These are phyloP conservation scores for Acrocephalus kingi DNA, from an alignment of 2,113 vertebrate species.

Conservation along the genomic window DNA sequence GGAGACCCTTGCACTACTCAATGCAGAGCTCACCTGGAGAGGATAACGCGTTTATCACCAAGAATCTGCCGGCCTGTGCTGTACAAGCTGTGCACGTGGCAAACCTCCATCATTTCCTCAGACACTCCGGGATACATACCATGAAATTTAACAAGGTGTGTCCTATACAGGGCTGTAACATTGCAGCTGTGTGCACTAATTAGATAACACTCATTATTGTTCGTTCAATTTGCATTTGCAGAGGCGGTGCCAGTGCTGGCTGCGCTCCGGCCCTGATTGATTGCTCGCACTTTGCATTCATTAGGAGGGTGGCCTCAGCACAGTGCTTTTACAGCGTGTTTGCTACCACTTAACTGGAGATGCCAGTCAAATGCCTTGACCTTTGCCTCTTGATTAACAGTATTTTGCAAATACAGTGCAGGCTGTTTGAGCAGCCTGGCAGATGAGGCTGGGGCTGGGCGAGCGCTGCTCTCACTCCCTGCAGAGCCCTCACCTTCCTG, in stretches of 20 bases:
- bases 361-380: constrained; percentile 16
- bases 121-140: background rate
- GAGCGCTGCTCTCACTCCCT: fast-evolving
- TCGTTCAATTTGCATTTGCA: constrained; percentile 30
- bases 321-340: constrained; percentile 20
- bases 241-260: constrained; percentile 10
- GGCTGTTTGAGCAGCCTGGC: background rate
- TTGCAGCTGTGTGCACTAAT: constrained; percentile 48
- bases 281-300: background rate
- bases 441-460: fast-evolving
- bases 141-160: constrained; percentile 49
- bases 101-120: background rate
- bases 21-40: constrained; percentile 11
- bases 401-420: background rate
- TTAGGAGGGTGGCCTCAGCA: constrained; percentile 16
- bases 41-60: background rate
- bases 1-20: background rate
- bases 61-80: background rate
- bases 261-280: background rate
- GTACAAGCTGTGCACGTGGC: background rate
- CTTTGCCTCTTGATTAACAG: background rate
- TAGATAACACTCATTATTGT: constrained; percentile 30
- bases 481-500: background rate
- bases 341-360: background rate
- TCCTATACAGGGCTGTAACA: background rate